phyloP scores from a whole-genome alignment of 2,888 invertebrate species.

The Xestia sexstrigata region DNA sequence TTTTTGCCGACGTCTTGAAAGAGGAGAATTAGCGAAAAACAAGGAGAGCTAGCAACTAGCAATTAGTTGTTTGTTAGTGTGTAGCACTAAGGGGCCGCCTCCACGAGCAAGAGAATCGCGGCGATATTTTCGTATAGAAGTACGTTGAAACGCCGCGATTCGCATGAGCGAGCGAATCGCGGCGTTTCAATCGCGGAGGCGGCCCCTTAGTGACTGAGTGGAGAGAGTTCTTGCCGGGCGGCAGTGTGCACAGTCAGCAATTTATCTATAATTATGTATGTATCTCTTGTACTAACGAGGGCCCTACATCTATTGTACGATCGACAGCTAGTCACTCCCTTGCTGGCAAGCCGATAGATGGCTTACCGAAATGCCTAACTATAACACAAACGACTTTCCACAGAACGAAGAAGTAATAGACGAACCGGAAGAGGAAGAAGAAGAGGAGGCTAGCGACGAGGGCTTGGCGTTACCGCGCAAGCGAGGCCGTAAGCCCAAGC shows the following conservation, averaged over 20 bases:
- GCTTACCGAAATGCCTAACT: not conserved
- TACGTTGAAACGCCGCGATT: too few species aligned
- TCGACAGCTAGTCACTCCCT: not conserved
- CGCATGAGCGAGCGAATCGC: too few species aligned
- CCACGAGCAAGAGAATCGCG: too few species aligned
- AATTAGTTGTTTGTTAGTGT: not conserved
- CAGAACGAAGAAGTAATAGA: slow-evolving; percentile 87
- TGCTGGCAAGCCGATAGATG: not conserved
- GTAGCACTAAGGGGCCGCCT: too few species aligned
- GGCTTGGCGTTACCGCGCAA: slow-evolving; percentile 91
- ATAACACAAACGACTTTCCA: not conserved
- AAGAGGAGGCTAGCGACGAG: slow-evolving; percentile 93
- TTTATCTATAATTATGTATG: too few species aligned
- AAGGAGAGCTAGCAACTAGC: not conserved
- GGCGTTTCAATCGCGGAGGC: too few species aligned
- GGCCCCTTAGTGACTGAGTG: not conserved
- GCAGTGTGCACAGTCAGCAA: not conserved
- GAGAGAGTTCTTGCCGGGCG: not conserved
- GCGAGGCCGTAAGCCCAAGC: slow-evolving; percentile 92
- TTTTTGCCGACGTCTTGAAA: not conserved
- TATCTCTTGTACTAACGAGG: not conserved
- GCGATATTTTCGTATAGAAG: too few species aligned
- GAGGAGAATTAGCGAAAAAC: not conserved
- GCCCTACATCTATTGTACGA: not conserved
- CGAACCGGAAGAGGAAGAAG: slow-evolving; percentile 94